Evolutionary conservation across 1,140 invertebrate species (phyloP), one percentile per base, ranked within the genome.

Genomic region (Mercenaria mercenaria): DNA sequence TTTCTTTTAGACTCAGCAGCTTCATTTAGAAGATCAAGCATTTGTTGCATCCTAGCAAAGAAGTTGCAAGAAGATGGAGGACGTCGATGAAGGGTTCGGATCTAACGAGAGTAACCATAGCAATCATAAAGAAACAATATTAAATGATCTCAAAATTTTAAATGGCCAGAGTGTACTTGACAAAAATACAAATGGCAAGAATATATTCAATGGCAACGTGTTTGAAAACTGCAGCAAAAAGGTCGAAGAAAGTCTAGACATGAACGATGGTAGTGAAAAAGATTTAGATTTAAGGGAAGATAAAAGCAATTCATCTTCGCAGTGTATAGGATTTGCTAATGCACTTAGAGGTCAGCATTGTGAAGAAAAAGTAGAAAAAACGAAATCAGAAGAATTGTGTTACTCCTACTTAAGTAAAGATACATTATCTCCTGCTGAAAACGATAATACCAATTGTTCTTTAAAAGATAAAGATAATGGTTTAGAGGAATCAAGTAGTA

Each of bases 41-140:
- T 47, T 47, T 47, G 15, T 47, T 8, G 15, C n/a, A n/a, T n/a
- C n/a, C 43, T 47, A 15, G 6, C 43, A 47, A 6, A 47, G 6
- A 6, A 47, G 15, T n/a, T 29, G 6, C 1, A 13, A 47, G n/a
- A 52, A 20, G 8, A 85, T 85, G 83, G 83, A 85, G 11, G 72
- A 88, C n/a, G 56, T 80, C 39, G 85, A 88, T 80, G 85, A 88
- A 29, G 85, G 85, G 13, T 61, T 88, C 80, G 85, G 52, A 4
- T 88, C 85, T n/a, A 88, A 80, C 50, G 85, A 88, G n/a, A 88
- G 85, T 67, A 83, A 61, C 59, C 39, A 56, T 26, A 74, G 43
- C 50, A 86, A 74, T 41, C 64, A 29, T 59, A 76, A 74, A 23
- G 61, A 72, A 32, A 37, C 18, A n/a, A 15, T 67, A 29, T 26